Conservation (phyloP, 2,888 invertebrate genomes). For the Endotricha flammealis region DNA sequence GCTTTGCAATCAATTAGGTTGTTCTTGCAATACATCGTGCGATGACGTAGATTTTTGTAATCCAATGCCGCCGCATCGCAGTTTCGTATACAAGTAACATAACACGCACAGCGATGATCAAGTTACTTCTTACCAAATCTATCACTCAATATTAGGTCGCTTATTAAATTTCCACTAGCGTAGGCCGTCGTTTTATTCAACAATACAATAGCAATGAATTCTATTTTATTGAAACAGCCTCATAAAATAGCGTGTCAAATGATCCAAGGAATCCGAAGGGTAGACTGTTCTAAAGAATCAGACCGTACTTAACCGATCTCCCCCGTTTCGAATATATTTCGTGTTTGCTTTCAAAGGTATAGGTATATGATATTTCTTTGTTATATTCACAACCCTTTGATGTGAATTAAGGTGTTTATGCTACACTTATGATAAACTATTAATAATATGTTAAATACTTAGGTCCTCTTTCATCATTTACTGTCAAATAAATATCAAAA, state of each 20-base stretch:
- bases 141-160: slow-evolving; percentile 1
- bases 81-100: too few relatives aligned
- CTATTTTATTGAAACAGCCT: slow-evolving; percentile 52
- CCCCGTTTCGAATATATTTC: slow-evolving; percentile 33
- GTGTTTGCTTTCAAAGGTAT: slow-evolving; percentile 25
- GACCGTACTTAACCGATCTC: slow-evolving; percentile 41
- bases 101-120: too few relatives aligned
- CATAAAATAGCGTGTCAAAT: slow-evolving; percentile 58
- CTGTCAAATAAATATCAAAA: too few relatives aligned
- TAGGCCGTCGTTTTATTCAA: slow-evolving; percentile 25
- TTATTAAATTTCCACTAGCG: slow-evolving; percentile 10
- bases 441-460: too few relatives aligned
- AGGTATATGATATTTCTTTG: slow-evolving; percentile 20
- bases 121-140: background rate
- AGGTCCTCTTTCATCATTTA: too few relatives aligned
- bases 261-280: slow-evolving; percentile 41
- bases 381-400: background rate
- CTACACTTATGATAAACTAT: background rate
- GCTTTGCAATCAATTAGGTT: too few relatives aligned
- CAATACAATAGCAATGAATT: slow-evolving; percentile 43
- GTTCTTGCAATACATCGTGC: too few relatives aligned
- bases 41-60: too few relatives aligned
- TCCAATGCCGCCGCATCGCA: too few relatives aligned
- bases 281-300: slow-evolving; percentile 27
- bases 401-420: background rate